Base-by-base conservation (phyloP, 2,113 vertebrate genomes). In the Peromyscus polionotus region DNA sequence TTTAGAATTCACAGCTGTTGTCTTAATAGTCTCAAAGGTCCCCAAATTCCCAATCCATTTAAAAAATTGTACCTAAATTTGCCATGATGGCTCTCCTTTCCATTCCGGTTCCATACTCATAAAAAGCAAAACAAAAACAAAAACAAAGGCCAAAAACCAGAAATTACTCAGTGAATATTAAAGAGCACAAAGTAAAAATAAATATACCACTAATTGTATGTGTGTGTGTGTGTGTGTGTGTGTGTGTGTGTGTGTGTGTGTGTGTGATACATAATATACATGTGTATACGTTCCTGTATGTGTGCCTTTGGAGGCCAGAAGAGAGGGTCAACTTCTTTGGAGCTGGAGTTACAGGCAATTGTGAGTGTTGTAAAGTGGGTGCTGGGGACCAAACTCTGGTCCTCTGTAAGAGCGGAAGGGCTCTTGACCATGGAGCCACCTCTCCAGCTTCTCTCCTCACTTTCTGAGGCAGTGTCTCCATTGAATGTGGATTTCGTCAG, bases 171-270 rank as follows among this genome's bases (percentile, higher is more conserved):
- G 76, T 45, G 61, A 73, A 57, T 36, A 92, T 88, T 92, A 76
- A 80, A 92, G 88, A 2, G 4, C 63, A 33, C 57, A 42, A 68
- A 92, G 65, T 87, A 72, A 85, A 92, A 88, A 81, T 48, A 93
- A 86, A 67, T n/a, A 85, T 45, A 48, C 17, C 16, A 36, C n/a
- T 3, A 6, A 86, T 39, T 28, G 2, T 83, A 22, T 39, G 20
- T 0, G 2, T 83, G 57, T 39, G 33, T 0, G 19, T 84, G 20
- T 0, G 19, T 84, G 57, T 84, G n/a, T 42, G 39, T 42, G 39
- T 42, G 39, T 42, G 39, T 28, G 2, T 83, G 12, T 39, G 20
- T 0, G 2, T 83, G 36, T 39, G 33, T 0, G 19, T 84, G 20
- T 0, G 19, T 84, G 57, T 84, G n/a, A 9, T 28, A 16, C 14